Evolutionary conservation across 2,888 invertebrate species (phyloP), one percentile per base, ranked within the genome.

Genomic region (Antitype chi): DNA sequence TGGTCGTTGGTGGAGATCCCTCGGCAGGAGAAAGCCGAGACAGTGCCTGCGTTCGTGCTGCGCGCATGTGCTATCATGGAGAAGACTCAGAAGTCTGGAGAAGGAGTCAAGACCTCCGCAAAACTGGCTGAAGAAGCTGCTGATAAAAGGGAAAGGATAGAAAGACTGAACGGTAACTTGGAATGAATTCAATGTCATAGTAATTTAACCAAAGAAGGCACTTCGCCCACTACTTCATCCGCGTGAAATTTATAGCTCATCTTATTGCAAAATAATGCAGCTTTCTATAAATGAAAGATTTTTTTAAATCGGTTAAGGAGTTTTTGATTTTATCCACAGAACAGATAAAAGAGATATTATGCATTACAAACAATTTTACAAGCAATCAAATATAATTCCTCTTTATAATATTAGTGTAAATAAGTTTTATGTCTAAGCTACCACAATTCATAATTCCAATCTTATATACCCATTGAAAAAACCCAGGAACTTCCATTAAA

Each of bases 1-100:
- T 99, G 99, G 99, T 98, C 99, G 13, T 95, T 99, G 90, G 98
- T 99, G 78, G 99, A 99, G 94, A 98, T 99, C 79, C 99, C 99
- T 57, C 98, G 98, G 82, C 99, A 99, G 93, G 99, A 99, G 93
- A 99, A 99, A 92, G 99, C 99, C 89, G 99, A 99, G 96, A 99
- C 99, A 3, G 99, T 99, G 28, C 98, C 98, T 70, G 98, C 98
- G 15, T 99, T 99, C 94, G 99, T 99, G 66, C 97, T 99, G 89
- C 97, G 99, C 81, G 99, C 99, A 9, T 99, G 99, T 92, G 97
- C 98, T 78, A 98, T 99, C 88, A 98, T 99, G 98, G 99, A 99
- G 94, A 99, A 98, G 95, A 98, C 98, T 0, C 98, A 98, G 94
- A 98, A 98, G 92, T 98, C 98, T 47, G 98, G 98, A 0, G 99